A percentile compares a stretch with the other conserved stretches of the same genome.
Conservation (phyloP, 2,113 vertebrate species). For the Progne subis region DNA sequence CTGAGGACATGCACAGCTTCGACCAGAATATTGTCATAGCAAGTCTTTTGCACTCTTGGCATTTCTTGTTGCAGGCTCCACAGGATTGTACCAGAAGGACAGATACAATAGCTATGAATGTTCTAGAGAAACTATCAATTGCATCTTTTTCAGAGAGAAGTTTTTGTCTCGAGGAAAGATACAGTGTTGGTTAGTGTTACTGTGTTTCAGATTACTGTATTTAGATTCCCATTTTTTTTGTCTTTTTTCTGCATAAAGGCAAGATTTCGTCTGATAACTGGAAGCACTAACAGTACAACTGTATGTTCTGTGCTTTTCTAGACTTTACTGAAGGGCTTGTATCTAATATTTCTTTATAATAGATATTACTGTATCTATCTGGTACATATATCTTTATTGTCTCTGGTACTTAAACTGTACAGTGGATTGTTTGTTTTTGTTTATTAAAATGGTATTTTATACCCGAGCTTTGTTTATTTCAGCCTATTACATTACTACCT, state of each 20-base stretch:
- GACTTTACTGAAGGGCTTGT: not conserved
- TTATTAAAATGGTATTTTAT: constrained; percentile 25
- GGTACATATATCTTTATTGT: not conserved
- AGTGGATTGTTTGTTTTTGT: not conserved
- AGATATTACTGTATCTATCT: not conserved
- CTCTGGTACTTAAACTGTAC: constrained; percentile 28
- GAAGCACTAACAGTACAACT: not conserved
- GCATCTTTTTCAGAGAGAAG: not conserved
- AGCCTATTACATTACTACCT: constrained; percentile 22
- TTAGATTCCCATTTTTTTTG: not conserved
- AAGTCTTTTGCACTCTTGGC: not conserved
- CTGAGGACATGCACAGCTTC: not conserved
- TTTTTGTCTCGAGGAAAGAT: not conserved
- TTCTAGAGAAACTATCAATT: not conserved
- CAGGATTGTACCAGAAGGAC: not conserved
- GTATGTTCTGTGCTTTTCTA: not conserved
- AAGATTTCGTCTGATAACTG: not conserved
- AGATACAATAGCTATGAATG: not conserved
- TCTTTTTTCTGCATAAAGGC: not conserved
- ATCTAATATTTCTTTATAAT: not conserved
- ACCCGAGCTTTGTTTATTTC: constrained; percentile 26
- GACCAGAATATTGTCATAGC: not conserved
- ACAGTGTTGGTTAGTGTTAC: not conserved
- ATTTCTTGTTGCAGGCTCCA: not conserved
- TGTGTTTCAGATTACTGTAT: not conserved